Conservation (phyloP, 2,797 vertebrate species). For the Hippoglossus hippoglossus region DNA sequence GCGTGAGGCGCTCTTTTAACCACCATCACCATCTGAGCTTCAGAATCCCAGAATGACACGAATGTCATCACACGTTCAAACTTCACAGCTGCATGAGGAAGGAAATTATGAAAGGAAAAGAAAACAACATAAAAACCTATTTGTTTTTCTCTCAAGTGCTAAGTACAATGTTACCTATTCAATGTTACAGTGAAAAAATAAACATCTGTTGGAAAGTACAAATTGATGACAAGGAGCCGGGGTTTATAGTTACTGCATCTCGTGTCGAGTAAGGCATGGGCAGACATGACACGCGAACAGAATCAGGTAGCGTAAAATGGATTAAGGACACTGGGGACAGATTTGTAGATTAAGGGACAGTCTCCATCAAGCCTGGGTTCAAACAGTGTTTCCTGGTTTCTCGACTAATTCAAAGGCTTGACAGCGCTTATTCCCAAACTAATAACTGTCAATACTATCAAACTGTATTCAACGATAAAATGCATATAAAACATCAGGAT, state of each 20-base stretch:
- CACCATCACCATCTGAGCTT: conserved; percentile 29
- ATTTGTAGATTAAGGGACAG: conserved; percentile 59
- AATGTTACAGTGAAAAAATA: conserved; percentile 74
- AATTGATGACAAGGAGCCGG: conserved; percentile 63
- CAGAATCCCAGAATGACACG: conserved; percentile 43
- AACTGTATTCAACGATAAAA: conserved; percentile 73
- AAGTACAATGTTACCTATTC: conserved; percentile 66
- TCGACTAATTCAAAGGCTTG: conserved; percentile 47
- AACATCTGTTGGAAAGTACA: conserved; percentile 77
- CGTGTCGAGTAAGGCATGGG: conserved; percentile 82
- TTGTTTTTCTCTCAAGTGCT: conserved; percentile 62
- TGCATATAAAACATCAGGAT: conserved; percentile 78
- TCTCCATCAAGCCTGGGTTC: conserved; percentile 43
- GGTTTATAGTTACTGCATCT: conserved; percentile 75
- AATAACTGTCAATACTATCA: conserved; percentile 55
- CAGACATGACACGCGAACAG: conserved; percentile 62
- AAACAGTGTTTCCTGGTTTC: conserved; percentile 41
- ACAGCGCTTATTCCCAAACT: conserved; percentile 38
- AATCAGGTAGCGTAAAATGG: conserved; percentile 64
- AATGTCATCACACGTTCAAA: conserved; percentile 54
- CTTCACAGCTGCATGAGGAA: conserved; percentile 66
- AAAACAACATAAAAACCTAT: conserved; percentile 35
- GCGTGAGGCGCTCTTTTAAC: conserved; percentile 25
- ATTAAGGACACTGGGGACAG: conserved; percentile 73
- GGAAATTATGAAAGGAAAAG: conserved; percentile 28